phyloP scores from a whole-genome alignment of 2,888 invertebrate genomes.

The Dynastes tityus region DNA sequence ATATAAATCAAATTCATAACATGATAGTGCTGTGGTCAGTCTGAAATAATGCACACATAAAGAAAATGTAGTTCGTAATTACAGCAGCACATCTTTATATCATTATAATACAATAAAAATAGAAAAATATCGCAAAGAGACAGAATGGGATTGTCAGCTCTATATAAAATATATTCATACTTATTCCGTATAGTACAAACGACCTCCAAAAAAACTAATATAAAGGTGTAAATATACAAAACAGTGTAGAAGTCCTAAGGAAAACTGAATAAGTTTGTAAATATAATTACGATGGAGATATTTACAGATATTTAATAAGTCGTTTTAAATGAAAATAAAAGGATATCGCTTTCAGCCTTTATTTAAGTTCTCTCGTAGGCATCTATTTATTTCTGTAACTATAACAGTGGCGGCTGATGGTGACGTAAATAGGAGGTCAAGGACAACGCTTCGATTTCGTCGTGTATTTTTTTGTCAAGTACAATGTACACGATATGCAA shows the following conservation, averaged over 20 bases:
- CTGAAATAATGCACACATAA: constrained; percentile 33
- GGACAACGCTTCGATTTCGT: too few species aligned
- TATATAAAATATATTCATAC: constrained; percentile 4
- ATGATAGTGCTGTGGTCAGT: constrained; percentile 42
- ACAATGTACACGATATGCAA: too few species aligned
- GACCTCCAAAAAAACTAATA: background rate
- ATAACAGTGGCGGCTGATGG: background rate
- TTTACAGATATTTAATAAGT: background rate
- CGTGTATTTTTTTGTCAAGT: too few species aligned
- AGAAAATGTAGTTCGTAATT: constrained; percentile 38
- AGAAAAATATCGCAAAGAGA: constrained; percentile 41
- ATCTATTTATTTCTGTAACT: background rate
- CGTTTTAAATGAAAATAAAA: background rate
- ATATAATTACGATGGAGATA: background rate
- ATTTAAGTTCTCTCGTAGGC: background rate
- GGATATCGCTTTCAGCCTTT: background rate
- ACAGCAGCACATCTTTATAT: constrained; percentile 43
- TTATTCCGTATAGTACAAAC: background rate
- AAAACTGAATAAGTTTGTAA: background rate
- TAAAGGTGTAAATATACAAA: too few species aligned
- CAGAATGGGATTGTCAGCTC: constrained; percentile 30
- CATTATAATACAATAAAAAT: constrained; percentile 47
- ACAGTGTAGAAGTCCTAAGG: background rate
- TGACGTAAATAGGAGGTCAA: too few species aligned
- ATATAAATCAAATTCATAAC: constrained; percentile 47